Percentiles rank a stretch among this genome's conserved stretches.
phyloP scores from a whole-genome alignment of 2,888 invertebrate genomes.

The Masnerella sp. region DNA sequence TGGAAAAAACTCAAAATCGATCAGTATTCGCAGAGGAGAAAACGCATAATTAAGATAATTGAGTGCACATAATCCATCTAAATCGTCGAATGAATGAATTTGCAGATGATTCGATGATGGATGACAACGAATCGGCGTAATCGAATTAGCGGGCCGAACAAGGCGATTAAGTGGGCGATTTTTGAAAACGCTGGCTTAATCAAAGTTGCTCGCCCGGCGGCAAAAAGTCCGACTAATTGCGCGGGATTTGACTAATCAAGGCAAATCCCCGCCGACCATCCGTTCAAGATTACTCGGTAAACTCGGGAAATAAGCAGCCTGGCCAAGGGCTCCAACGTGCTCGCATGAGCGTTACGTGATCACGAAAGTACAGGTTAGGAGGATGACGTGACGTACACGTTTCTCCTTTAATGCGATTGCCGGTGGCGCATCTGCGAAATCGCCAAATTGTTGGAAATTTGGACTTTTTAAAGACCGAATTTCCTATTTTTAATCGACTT shows the following conservation, averaged over 20 bases:
- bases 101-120: too few species aligned
- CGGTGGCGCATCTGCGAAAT: constrained; percentile 32
- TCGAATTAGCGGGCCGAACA: too few species aligned
- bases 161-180: too few species aligned
- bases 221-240: constrained; percentile 31
- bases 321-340: constrained; percentile 41
- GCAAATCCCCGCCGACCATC: constrained; percentile 56
- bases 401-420: constrained; percentile 42
- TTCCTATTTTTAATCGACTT: too few species aligned
- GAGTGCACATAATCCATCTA: too few species aligned
- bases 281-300: constrained; percentile 70
- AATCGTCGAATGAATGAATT: too few species aligned
- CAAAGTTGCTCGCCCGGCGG: not conserved
- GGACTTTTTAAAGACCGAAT: constrained; percentile 67
- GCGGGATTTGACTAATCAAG: constrained; percentile 47
- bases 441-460: constrained; percentile 42
- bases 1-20: too few species aligned
- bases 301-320: constrained; percentile 68
- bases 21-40: too few species aligned
- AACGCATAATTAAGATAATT: too few species aligned
- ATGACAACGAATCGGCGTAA: too few species aligned
- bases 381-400: constrained; percentile 48
- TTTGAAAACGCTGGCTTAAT: too few species aligned
- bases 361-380: constrained; percentile 42
- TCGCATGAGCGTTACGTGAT: constrained; percentile 54